Percentiles rank a stretch among this genome's conserved stretches.
Evolutionary conservation across 1,140 invertebrate species (phyloP).

Genomic region (Drosophila ficusphila): DNA sequence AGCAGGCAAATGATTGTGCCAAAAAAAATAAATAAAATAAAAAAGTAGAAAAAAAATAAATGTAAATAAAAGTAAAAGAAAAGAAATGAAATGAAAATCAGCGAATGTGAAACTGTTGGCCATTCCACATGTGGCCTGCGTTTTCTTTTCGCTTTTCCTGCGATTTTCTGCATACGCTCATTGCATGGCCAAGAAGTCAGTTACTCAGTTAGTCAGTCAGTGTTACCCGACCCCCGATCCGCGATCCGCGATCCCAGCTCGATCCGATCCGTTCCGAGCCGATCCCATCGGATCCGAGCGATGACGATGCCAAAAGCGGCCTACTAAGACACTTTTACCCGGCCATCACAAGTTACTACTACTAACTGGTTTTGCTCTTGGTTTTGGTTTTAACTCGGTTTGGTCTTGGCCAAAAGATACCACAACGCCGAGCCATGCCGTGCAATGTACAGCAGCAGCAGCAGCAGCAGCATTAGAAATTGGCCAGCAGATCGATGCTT

Average conservation of each 20-base stretch:
- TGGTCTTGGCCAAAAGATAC: slow-evolving; percentile 34
- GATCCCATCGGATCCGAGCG: slow-evolving; percentile 29
- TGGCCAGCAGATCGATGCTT: slow-evolving; percentile 55
- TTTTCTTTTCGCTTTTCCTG: slow-evolving; percentile 73
- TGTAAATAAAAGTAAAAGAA: slow-evolving; percentile 32
- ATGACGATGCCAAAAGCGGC: slow-evolving; percentile 75
- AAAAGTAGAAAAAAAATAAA: slow-evolving; percentile 16
- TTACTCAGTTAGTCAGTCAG: slow-evolving; percentile 59
- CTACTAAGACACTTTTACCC: slow-evolving; percentile 65
- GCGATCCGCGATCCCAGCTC: slow-evolving; percentile 33
- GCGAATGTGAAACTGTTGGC: slow-evolving; percentile 49
- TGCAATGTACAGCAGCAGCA: not conserved
- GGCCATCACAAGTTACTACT: slow-evolving; percentile 34
- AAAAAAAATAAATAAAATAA: slow-evolving; percentile 25
- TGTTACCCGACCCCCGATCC: slow-evolving; percentile 44
- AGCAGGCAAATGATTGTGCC: slow-evolving; percentile 18
- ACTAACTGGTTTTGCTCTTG: slow-evolving; percentile 73
- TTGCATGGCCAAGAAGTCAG: slow-evolving; percentile 75
- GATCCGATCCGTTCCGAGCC: slow-evolving; percentile 5
- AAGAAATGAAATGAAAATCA: slow-evolving; percentile 18
- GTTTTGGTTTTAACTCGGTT: slow-evolving; percentile 57
- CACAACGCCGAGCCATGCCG: not conserved
- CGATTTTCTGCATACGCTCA: slow-evolving; percentile 44
- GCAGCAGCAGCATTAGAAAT: slow-evolving; percentile 73
- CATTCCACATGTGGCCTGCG: slow-evolving; percentile 43